Evolutionary conservation across 2,888 invertebrate species (phyloP).

Genomic region (Hydroisotoma schaefferi): DNA sequence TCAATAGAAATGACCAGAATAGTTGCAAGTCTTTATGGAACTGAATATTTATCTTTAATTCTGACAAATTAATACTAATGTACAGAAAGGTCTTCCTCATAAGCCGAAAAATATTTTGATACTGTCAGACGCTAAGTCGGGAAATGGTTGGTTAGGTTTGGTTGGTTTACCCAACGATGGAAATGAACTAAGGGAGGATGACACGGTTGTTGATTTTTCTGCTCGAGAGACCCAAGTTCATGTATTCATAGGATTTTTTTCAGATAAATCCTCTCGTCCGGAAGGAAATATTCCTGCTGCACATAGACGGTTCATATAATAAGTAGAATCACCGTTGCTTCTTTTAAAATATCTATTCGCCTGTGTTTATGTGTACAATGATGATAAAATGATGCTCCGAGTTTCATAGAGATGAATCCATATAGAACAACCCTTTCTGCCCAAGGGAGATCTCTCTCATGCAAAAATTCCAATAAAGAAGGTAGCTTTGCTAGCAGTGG

Average conservation of each 20-base stretch:
- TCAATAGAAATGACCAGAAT: too few species aligned
- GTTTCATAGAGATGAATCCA: neutral
- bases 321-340: too few species aligned
- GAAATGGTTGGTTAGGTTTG: neutral
- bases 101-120: too few species aligned
- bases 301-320: too few species aligned
- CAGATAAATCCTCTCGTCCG: neutral
- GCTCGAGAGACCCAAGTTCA: neutral
- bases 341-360: neutral
- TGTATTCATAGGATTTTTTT: neutral
- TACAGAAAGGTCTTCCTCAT: too few species aligned
- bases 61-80: too few species aligned
- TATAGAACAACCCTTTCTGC: neutral
- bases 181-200: neutral
- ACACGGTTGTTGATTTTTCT: neutral
- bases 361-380: too few species aligned
- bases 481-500: too few species aligned
- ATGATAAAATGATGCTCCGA: neutral
- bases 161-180: neutral
- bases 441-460: neutral
- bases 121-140: too few species aligned
- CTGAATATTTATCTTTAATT: too few species aligned
- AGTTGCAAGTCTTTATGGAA: too few species aligned
- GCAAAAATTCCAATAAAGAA: neutral
- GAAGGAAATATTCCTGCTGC: neutral